Conservation (phyloP, 2,113 vertebrate genomes). For the Psettodes erumei region DNA sequence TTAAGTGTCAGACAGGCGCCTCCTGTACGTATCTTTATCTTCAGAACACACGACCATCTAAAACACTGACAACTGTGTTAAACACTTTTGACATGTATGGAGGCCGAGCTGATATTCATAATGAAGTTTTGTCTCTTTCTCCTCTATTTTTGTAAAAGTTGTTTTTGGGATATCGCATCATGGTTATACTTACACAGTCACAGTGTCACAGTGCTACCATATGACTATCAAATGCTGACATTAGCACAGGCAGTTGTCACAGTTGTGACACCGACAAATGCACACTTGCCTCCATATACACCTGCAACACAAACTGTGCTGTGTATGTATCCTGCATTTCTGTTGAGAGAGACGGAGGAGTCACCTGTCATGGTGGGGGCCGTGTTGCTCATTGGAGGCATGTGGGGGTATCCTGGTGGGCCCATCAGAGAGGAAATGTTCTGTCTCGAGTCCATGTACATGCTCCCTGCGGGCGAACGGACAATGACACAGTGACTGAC, state of each 20-base stretch:
- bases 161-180: background rate
- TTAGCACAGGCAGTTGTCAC: background rate
- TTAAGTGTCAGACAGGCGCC: too few relatives aligned
- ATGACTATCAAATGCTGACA: background rate
- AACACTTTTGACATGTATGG: too few relatives aligned
- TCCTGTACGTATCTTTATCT: conserved; percentile 8
- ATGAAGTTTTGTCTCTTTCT: background rate
- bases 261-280: background rate
- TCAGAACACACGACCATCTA: background rate
- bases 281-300: background rate
- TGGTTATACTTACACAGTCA: background rate
- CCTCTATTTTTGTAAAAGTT: background rate
- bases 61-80: background rate
- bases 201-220: background rate
- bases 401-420: conserved; percentile 87
- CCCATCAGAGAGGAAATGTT: conserved; percentile 89
- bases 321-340: background rate
- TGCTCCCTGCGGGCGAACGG: conserved; percentile 82
- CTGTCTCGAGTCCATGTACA: conserved; percentile 90
- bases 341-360: conserved; percentile 30
- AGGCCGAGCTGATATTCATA: background rate
- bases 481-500: conserved; percentile 62
- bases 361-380: conserved; percentile 85
- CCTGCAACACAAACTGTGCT: background rate
- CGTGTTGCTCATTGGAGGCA: conserved; percentile 85